These are phyloP conservation scores for Anthopleura xanthogrammica DNA, from an alignment of 92 coral and sea anemone species.

Conservation along the genomic window DNA sequence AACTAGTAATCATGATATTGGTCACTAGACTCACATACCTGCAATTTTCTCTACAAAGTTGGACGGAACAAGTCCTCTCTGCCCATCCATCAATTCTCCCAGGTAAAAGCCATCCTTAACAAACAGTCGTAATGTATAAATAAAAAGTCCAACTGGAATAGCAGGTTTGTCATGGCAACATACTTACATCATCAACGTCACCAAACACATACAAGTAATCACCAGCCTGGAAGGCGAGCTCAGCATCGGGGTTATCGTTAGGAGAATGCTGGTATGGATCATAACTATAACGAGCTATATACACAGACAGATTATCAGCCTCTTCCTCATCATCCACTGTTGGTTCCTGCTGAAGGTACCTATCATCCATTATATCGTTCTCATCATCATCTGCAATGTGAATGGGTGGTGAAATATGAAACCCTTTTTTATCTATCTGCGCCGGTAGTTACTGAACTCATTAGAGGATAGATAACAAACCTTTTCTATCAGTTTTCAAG, in stretches of 20 bases:
- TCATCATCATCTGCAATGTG: slow-evolving; percentile 2
- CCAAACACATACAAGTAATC: slow-evolving; percentile 97
- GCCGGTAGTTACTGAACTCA: too few relatives aligned
- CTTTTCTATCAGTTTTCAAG: not conserved
- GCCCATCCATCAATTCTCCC: slow-evolving; percentile 93
- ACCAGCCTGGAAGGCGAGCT: slow-evolving; percentile 98
- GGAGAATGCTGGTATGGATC: slow-evolving; percentile 94
- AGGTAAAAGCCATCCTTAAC: slow-evolving; percentile 87
- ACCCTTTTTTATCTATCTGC: not conserved
- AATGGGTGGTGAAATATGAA: not conserved
- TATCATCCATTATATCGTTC: slow-evolving; percentile 38
- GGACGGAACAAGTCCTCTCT: slow-evolving; percentile 96
- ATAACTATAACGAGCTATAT: slow-evolving; percentile 89
- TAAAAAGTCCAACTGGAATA: not conserved
- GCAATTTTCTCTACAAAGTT: slow-evolving; percentile 97
- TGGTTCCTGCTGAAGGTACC: slow-evolving; percentile 41
- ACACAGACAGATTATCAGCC: slow-evolving; percentile 85
- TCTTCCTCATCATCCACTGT: slow-evolving; percentile 17
- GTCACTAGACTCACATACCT: slow-evolving; percentile 35
- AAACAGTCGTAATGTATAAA: slow-evolving; percentile 9
- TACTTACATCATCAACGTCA: slow-evolving; percentile 87
- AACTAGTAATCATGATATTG: not conserved
- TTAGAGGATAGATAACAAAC: not conserved
- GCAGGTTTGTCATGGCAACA: too few relatives aligned
- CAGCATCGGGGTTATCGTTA: slow-evolving; percentile 89